Evolutionary conservation across 2,797 vertebrate genomes (phyloP).

Genomic region (Glyptemys insculpta): DNA sequence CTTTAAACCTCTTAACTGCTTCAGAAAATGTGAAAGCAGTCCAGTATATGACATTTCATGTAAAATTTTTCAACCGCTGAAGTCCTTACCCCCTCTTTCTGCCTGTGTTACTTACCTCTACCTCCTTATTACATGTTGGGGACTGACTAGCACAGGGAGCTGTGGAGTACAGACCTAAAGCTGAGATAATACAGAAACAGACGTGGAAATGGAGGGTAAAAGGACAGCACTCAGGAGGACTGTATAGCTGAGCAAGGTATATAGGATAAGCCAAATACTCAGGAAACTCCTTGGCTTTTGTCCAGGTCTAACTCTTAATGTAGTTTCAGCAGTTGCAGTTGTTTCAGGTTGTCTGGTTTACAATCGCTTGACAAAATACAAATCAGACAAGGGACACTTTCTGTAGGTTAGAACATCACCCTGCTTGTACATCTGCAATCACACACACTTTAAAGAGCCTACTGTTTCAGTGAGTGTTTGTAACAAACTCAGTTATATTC

Average conservation of each 20-base stretch:
- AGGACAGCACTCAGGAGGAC: neutral
- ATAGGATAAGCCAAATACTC: neutral
- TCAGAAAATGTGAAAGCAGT: neutral
- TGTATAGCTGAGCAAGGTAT: neutral
- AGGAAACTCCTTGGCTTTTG: neutral
- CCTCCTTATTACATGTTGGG: fast-evolving
- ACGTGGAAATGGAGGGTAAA: neutral
- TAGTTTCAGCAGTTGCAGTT: neutral
- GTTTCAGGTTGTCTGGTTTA: neutral
- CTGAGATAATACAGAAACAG: neutral
- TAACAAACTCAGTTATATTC: neutral
- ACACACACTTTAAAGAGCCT: neutral
- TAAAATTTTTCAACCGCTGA: fast-evolving
- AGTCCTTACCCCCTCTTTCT: neutral
- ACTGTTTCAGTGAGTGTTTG: neutral
- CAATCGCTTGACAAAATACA: neutral
- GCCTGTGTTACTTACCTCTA: neutral
- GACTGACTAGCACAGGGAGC: neutral
- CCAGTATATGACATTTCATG: neutral
- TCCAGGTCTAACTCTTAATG: neutral
- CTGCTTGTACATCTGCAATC: fast-evolving
- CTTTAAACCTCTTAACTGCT: neutral
- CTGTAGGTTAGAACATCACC: neutral
- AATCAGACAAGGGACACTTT: neutral
- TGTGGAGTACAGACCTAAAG: neutral